phyloP scores from a whole-genome alignment of 2,888 invertebrate species.

The Latrodectus elegans region DNA sequence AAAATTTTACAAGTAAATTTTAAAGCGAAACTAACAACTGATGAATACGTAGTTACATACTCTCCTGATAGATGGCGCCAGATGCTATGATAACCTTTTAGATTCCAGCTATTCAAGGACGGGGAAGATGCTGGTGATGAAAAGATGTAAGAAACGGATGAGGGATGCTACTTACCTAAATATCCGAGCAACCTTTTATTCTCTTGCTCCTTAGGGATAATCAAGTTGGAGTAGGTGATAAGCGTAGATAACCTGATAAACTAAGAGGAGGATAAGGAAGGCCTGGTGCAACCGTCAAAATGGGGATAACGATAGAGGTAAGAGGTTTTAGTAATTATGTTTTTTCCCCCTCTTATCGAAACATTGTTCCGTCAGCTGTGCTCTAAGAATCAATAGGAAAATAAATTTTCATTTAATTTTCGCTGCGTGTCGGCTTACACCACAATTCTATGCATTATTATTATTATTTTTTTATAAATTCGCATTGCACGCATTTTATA shows the following conservation, averaged over 20 bases:
- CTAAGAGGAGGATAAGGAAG: background rate
- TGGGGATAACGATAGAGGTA: background rate
- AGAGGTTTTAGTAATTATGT: background rate
- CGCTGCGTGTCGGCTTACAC: too few relatives aligned
- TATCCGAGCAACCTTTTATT: background rate
- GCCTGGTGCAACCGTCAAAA: background rate
- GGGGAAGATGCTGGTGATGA: constrained; percentile 15
- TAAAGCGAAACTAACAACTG: background rate
- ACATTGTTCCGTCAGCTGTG: background rate
- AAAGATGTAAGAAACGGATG: constrained; percentile 8
- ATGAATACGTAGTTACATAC: background rate
- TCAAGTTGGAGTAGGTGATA: background rate
- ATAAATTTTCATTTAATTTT: too few relatives aligned
- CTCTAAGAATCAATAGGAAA: too few relatives aligned
- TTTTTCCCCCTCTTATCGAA: background rate
- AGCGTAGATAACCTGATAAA: too few relatives aligned
- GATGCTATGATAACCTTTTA: background rate
- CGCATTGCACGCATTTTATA: too few relatives aligned
- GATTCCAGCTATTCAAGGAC: constrained; percentile 11
- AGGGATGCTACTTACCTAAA: background rate
- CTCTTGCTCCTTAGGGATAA: background rate
- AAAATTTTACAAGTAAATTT: background rate
- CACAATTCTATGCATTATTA: too few relatives aligned
- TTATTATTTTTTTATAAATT: too few relatives aligned
- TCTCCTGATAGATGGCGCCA: constrained; percentile 13